Conservation (phyloP, 53 echinoderm and acorn worm genomes). For the Holothuria scabra region DNA sequence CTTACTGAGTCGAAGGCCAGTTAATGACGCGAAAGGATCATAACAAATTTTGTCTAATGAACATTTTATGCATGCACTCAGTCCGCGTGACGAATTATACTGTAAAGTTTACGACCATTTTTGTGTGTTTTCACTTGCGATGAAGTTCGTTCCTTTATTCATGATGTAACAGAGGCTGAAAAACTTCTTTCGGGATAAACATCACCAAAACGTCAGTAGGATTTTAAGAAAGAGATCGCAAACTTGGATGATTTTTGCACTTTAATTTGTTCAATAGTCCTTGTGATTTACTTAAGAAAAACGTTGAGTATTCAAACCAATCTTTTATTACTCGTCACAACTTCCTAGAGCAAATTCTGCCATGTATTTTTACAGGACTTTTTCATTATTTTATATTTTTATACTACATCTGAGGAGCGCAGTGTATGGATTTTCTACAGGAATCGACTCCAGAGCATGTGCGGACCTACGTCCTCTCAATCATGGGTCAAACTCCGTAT, state of each 20-base stretch:
- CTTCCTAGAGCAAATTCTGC: neutral
- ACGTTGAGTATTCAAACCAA: neutral
- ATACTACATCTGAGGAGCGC: conserved; percentile 4
- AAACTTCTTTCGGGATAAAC: too few relatives aligned
- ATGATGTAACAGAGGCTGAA: too few relatives aligned
- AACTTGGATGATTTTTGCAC: too few relatives aligned
- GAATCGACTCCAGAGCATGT: neutral
- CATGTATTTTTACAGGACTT: neutral
- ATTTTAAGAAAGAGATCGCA: too few relatives aligned
- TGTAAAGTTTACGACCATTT: too few relatives aligned
- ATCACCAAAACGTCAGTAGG: too few relatives aligned
- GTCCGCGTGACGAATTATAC: too few relatives aligned
- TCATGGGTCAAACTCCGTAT: neutral
- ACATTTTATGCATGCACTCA: too few relatives aligned
- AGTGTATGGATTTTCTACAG: conserved; percentile 3
- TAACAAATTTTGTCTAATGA: neutral
- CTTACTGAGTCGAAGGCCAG: conserved; percentile 10
- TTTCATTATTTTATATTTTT: conserved; percentile 29
- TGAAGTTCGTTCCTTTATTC: too few relatives aligned
- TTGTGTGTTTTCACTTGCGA: too few relatives aligned
- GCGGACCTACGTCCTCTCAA: neutral
- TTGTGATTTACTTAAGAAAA: too few relatives aligned
- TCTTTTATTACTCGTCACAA: neutral
- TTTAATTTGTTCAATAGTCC: too few relatives aligned
- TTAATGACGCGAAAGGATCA: neutral